Conservation (phyloP, 2,888 invertebrate species). For the Nycteola revayana region DNA sequence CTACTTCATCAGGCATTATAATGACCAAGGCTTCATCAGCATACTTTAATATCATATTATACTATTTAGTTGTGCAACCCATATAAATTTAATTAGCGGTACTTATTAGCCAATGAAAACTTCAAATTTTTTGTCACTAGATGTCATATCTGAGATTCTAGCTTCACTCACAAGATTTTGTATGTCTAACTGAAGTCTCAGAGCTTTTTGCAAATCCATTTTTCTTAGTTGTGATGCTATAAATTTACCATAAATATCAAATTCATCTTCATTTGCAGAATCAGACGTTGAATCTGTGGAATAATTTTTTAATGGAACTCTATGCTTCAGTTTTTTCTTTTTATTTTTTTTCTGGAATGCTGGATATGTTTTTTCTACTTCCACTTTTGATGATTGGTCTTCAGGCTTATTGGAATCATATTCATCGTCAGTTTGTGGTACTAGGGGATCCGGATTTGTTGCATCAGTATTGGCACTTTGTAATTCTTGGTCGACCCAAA, state of each 20-base stretch:
- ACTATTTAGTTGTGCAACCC: no score
- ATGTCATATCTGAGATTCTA: conserved; percentile 40
- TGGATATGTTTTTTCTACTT: conserved; percentile 33
- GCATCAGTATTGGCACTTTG: conserved; percentile 43
- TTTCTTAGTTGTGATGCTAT: conserved; percentile 58
- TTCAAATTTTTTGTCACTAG: no score
- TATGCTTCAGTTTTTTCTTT: conserved; percentile 52
- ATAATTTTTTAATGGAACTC: conserved; percentile 33
- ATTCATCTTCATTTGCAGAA: conserved; percentile 51
- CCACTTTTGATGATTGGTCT: conserved; percentile 32
- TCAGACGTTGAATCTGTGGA: conserved; percentile 31
- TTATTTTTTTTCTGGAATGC: conserved; percentile 43
- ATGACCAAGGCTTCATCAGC: no score
- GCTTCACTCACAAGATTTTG: conserved; percentile 58
- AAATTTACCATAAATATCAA: conserved; percentile 64
- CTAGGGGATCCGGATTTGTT: conserved; percentile 50
- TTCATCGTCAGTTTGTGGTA: conserved; percentile 50
- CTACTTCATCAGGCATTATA: no score
- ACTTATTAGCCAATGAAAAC: no score
- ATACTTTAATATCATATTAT: no score
- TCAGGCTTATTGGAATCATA: conserved; percentile 42
- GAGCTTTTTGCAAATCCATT: conserved; percentile 52
- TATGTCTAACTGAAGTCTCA: conserved; percentile 54
- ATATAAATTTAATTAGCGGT: no score
- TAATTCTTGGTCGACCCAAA: conserved; percentile 52